phyloP scores from a whole-genome alignment of 2,113 vertebrate species.

The Orientallactaga bullata region DNA sequence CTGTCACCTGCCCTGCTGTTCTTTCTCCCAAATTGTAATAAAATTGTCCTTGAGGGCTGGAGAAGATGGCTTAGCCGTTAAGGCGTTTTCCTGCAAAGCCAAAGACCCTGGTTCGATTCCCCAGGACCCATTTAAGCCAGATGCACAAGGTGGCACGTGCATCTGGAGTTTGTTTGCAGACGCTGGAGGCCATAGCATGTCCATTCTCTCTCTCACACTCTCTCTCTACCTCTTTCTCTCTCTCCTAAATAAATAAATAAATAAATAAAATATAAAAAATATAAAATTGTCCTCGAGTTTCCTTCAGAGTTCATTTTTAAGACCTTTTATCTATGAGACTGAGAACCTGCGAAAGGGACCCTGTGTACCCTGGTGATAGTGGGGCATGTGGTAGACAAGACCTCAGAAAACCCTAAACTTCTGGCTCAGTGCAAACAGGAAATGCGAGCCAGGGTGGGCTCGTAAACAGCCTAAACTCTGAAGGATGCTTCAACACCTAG shows the following conservation, averaged over 20 bases:
- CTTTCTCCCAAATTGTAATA: neutral
- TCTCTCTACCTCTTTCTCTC: too few species aligned
- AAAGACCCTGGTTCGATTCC: too few species aligned
- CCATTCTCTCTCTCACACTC: too few species aligned
- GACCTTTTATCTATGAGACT: neutral
- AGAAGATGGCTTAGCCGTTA: too few species aligned
- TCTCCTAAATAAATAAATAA: too few species aligned
- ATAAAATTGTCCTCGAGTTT: neutral
- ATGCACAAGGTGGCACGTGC: too few species aligned
- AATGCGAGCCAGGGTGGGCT: neutral
- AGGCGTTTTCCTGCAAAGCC: too few species aligned
- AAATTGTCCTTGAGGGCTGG: neutral
- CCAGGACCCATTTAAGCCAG: too few species aligned
- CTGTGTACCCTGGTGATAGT: neutral
- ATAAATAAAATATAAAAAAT: too few species aligned
- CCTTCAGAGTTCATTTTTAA: neutral
- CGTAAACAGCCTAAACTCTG: neutral
- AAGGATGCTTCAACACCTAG: too few species aligned
- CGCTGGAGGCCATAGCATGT: too few species aligned
- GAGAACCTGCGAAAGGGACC: neutral
- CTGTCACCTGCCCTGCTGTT: neutral
- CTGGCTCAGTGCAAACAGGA: neutral
- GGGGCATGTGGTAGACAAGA: neutral
- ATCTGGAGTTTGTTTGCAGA: too few species aligned
- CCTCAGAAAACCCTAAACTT: neutral